These are phyloP conservation scores for Yponomeuta cagnagella DNA, from an alignment of 2,888 invertebrate genomes.

Conservation along the genomic window DNA sequence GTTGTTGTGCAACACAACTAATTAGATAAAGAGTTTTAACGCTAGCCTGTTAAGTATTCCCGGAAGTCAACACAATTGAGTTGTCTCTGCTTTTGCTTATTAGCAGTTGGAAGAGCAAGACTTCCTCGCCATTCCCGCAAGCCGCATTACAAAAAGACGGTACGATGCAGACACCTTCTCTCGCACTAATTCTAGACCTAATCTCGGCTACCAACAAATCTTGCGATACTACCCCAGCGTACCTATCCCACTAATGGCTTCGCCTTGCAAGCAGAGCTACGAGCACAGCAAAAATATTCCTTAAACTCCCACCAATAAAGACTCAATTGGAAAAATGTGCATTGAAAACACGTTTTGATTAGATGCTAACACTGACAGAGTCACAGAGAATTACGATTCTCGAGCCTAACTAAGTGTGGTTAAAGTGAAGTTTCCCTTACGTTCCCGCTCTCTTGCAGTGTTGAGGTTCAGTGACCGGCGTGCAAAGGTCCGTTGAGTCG, in stretches of 20 bases:
- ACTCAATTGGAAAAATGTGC: conserved; percentile 23
- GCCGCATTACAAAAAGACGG: too few relatives aligned
- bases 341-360: conserved; percentile 51
- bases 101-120: too few relatives aligned
- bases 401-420: neutral
- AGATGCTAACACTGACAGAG: conserved; percentile 40
- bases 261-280: conserved; percentile 38
- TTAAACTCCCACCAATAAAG: conserved; percentile 21
- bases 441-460: conserved; percentile 35
- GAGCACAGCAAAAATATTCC: conserved; percentile 28
- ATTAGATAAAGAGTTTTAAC: too few relatives aligned
- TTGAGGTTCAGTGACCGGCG: conserved; percentile 50
- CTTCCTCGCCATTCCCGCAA: too few relatives aligned
- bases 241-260: conserved; percentile 47
- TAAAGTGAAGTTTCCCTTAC: conserved; percentile 29
- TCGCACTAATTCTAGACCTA: conserved; percentile 31
- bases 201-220: conserved; percentile 48
- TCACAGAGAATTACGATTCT: neutral
- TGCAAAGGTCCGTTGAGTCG: conserved; percentile 13
- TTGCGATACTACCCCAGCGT: conserved; percentile 30
- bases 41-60: too few relatives aligned
- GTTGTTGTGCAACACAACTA: too few relatives aligned
- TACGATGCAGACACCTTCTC: too few relatives aligned
- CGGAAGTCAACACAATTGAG: too few relatives aligned
- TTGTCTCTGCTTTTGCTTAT: too few relatives aligned